Evolutionary conservation across 1,140 invertebrate species (phyloP).

Genomic region (Megathymus violae): DNA sequence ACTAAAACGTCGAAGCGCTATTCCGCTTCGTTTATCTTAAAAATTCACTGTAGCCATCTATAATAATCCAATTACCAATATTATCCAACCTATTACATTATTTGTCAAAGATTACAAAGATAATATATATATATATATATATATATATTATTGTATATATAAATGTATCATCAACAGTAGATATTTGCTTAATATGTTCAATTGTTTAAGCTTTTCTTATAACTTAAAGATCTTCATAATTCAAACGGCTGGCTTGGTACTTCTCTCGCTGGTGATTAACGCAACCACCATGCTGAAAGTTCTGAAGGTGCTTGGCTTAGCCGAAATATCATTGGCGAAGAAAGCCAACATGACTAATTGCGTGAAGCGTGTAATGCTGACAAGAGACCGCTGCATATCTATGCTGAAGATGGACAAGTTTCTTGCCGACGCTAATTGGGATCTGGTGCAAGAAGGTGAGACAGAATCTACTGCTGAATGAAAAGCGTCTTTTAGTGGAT

Average conservation of each 20-base stretch:
- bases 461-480: too few species aligned
- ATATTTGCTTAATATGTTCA: neutral
- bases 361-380: conserved; percentile 71
- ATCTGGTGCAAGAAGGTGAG: conserved; percentile 66
- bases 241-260: conserved; percentile 68
- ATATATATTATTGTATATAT: too few species aligned
- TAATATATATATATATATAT: too few species aligned
- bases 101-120: too few species aligned
- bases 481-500: too few species aligned
- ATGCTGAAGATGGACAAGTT: conserved; percentile 82
- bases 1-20: too few species aligned
- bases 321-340: conserved; percentile 73
- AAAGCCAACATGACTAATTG: conserved; percentile 80
- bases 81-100: too few species aligned
- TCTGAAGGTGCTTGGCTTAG: conserved; percentile 67
- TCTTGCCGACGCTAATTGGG: conserved; percentile 75
- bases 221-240: conserved; percentile 68
- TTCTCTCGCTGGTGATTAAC: conserved; percentile 71
- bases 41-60: too few species aligned
- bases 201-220: conserved; percentile 12
- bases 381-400: conserved; percentile 70
- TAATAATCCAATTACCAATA: too few species aligned
- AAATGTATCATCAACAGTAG: too few species aligned
- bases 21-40: too few species aligned
- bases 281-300: conserved; percentile 67